phyloP scores from a whole-genome alignment of 2,797 vertebrate species.

The Telmatherina bonti region DNA sequence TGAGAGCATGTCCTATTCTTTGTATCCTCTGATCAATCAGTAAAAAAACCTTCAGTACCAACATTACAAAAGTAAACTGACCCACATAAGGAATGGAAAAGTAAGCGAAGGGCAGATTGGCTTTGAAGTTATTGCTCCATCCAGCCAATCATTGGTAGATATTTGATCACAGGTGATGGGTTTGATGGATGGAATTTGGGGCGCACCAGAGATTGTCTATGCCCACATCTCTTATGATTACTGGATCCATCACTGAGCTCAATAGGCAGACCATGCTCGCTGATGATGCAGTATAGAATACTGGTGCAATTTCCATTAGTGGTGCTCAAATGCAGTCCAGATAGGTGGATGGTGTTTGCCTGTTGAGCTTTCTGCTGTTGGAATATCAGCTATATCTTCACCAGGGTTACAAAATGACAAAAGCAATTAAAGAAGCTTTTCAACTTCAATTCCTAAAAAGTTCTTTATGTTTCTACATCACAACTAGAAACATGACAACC shows the following conservation, averaged over 20 bases:
- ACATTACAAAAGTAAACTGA: background rate
- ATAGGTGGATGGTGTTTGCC: background rate
- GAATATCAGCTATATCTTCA: background rate
- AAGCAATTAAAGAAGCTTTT: background rate
- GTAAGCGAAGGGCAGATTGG: background rate
- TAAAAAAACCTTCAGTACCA: background rate
- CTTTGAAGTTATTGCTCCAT: background rate
- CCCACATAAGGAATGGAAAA: background rate
- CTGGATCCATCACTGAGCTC: constrained; percentile 6
- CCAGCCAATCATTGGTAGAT: background rate
- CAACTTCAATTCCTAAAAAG: background rate
- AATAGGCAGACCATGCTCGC: background rate
- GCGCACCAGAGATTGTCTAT: background rate
- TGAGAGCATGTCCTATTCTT: background rate
- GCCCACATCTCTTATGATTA: background rate
- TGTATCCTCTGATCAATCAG: background rate
- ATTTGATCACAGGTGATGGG: background rate
- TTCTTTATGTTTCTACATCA: background rate
- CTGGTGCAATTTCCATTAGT: background rate
- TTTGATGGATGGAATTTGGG: background rate
- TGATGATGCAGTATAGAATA: background rate
- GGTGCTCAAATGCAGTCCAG: background rate
- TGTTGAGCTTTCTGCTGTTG: background rate
- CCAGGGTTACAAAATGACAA: background rate
- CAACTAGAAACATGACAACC: too few species aligned